A percentile compares a stretch with the other conserved stretches of the same genome.
These are phyloP conservation scores for fruit fly (Drosophila melanogaster) DNA, from an alignment of 1,140 invertebrate genomes.

Conservation along the genomic window DNA sequence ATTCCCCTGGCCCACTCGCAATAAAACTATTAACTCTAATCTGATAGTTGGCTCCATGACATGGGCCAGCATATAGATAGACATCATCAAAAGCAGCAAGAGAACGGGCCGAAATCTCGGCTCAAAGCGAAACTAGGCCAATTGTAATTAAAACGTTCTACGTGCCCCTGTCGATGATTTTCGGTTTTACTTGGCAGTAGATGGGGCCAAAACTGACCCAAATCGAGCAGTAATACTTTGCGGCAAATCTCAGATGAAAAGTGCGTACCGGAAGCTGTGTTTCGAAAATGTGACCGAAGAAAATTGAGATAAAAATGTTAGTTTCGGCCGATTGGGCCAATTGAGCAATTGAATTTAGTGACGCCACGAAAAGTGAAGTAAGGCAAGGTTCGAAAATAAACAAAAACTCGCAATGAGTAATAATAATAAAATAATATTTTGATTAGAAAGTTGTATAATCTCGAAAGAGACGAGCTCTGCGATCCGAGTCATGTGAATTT, in stretches of 20 bases:
- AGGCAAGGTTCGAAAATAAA: conserved; percentile 33
- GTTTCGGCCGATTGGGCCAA: conserved; percentile 55
- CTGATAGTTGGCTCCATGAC: conserved; percentile 61
- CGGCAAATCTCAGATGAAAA: conserved; percentile 22
- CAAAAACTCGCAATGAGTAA: conserved; percentile 34
- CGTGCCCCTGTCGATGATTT: conserved; percentile 57
- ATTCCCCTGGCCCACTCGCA: conserved; percentile 49
- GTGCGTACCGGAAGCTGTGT: conserved; percentile 33
- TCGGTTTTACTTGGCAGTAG: conserved; percentile 24
- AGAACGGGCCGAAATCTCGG: conserved; percentile 32
- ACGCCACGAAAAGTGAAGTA: conserved; percentile 43
- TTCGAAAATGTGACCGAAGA: conserved; percentile 20
- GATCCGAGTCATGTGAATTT: conserved; percentile 74
- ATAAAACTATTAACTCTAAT: conserved; percentile 76
- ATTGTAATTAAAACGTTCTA: conserved; percentile 79
- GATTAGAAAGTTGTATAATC: conserved; percentile 82
- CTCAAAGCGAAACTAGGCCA: conserved; percentile 61
- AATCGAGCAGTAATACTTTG: conserved; percentile 13
- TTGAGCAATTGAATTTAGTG: conserved; percentile 66
- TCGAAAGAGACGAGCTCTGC: conserved; percentile 33
- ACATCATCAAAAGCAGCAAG: conserved; percentile 25
- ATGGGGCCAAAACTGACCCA: conserved; percentile 48
- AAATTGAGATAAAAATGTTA: conserved; percentile 28
- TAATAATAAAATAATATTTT: conserved; percentile 76
- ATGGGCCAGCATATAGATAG: conserved; percentile 34